Evolutionary conservation across 2,113 vertebrate species (phyloP), one percentile per base, ranked within the genome.

Genomic region (Carollia perspicillata): DNA sequence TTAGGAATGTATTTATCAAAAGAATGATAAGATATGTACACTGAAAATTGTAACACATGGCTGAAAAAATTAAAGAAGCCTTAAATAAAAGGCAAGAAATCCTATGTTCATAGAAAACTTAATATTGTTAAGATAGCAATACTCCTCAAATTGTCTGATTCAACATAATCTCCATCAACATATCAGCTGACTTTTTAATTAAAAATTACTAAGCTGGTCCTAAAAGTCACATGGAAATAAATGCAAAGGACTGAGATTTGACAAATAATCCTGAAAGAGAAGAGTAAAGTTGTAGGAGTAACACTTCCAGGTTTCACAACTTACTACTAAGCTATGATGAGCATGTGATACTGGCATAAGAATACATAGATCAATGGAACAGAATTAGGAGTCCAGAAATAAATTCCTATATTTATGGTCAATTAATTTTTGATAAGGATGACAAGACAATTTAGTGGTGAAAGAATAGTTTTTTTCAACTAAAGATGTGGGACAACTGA

Each of bases 41-140:
- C n/a, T 78, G 60, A 77, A 93, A 96, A 93, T 68, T 66, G 66
- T 71, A 87, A 87, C 12, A 78, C 7, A 33, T 72, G 63, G 79
- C 51, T 92, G 13, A 89, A 94, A 92, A 79, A 95, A 92, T 92
- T 92, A 66, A 89, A 84, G 33, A 65, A 81, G 63, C 66, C 37
- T 44, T 65, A 92, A 92, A 58, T 92, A 90, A 90, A 74, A 74
- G 72, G 12, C 55, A 95, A 60, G 72, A 68, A 68, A 95, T 68
- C 18, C 30, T n/a, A 81, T 81, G 28, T 93, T 93, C n/a, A 53
- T 22, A 51, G 81, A 86, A 90, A 71, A 65, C n/a, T 65, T 66
- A 35, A 71, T 78, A 77, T 81, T 87, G 30, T 83, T 94, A 91
- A 88, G 8, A 77, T 77, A 66, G n/a, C 35, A 77, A 75, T 71